A percentile compares a stretch with the other conserved stretches of the same genome.
phyloP scores from a whole-genome alignment of 2,113 vertebrate genomes.

The Charina bottae region DNA sequence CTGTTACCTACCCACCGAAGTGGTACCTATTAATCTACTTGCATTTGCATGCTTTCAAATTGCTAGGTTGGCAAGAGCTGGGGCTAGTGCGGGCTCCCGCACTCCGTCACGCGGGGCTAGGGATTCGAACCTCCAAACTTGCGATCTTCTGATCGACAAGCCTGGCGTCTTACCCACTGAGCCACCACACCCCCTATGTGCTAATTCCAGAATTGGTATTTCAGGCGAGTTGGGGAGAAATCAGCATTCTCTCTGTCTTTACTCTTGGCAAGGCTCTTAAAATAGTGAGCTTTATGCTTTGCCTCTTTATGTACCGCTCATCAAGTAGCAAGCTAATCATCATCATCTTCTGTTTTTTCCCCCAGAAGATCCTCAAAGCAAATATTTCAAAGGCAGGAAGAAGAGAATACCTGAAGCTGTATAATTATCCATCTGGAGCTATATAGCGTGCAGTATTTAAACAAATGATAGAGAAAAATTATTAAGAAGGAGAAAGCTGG shows the following conservation, averaged over 20 bases:
- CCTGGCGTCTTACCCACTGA: no score
- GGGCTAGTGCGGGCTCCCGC: no score
- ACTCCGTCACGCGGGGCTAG: no score
- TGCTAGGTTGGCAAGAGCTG: no score
- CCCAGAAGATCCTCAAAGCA: constrained; percentile 63
- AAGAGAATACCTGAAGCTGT: constrained; percentile 72
- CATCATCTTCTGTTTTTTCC: constrained; percentile 51
- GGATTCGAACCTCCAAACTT: no score
- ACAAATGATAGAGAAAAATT: constrained; percentile 79
- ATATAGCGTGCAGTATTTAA: constrained; percentile 74
- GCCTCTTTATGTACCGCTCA: constrained; percentile 63
- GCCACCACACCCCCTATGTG: no score
- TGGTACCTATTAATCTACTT: no score
- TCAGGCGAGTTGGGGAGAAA: not conserved
- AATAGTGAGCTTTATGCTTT: constrained; percentile 36
- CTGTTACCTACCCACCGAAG: no score
- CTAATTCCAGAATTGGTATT: not conserved
- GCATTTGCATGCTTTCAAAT: no score
- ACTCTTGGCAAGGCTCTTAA: constrained; percentile 12
- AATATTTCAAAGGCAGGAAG: constrained; percentile 81
- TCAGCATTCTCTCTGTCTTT: not conserved
- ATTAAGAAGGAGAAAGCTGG: constrained; percentile 68
- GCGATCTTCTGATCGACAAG: no score
- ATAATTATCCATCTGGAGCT: constrained; percentile 80
- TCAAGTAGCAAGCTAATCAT: constrained; percentile 65